Evolutionary conservation across 2,888 invertebrate genomes (phyloP).

Genomic region (Ormyrus rosae): DNA sequence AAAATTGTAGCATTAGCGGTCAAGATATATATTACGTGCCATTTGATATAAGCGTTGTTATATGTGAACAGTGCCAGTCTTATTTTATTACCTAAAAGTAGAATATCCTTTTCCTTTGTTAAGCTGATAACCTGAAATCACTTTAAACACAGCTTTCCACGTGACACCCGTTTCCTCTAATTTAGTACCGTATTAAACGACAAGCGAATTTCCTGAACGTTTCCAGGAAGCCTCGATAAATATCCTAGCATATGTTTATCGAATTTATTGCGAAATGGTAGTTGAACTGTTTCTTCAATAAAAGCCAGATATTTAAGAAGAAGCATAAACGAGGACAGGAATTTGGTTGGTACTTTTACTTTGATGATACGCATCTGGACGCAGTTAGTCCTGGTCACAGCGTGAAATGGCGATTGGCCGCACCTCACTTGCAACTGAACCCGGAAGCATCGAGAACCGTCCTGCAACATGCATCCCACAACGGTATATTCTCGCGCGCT

Average conservation of each 20-base stretch:
- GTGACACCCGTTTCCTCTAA: not conserved
- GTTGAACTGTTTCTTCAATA: too few relatives aligned
- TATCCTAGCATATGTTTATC: too few relatives aligned
- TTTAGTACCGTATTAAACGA: slow-evolving; percentile 1
- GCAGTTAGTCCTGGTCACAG: too few relatives aligned
- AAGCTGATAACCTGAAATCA: not conserved
- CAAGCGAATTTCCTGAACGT: slow-evolving; percentile 1
- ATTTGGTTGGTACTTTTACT: too few relatives aligned
- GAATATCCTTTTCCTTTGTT: not conserved
- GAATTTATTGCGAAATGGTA: too few relatives aligned
- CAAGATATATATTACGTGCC: not conserved
- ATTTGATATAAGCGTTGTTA: slow-evolving; percentile 6
- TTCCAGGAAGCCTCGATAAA: not conserved
- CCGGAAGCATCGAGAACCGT: slow-evolving; percentile 3
- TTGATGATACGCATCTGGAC: too few relatives aligned
- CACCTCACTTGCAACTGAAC: not conserved
- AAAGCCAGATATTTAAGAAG: too few relatives aligned
- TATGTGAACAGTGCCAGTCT: not conserved
- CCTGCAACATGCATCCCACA: not conserved
- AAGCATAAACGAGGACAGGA: too few relatives aligned
- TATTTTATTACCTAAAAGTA: slow-evolving; percentile 23
- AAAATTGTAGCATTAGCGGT: slow-evolving; percentile 17
- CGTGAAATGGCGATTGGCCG: too few relatives aligned
- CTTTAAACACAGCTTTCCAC: not conserved
- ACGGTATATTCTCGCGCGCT: slow-evolving; percentile 24